Base-by-base conservation (phyloP, 2,797 vertebrate species). In the Syngnathus acus region DNA sequence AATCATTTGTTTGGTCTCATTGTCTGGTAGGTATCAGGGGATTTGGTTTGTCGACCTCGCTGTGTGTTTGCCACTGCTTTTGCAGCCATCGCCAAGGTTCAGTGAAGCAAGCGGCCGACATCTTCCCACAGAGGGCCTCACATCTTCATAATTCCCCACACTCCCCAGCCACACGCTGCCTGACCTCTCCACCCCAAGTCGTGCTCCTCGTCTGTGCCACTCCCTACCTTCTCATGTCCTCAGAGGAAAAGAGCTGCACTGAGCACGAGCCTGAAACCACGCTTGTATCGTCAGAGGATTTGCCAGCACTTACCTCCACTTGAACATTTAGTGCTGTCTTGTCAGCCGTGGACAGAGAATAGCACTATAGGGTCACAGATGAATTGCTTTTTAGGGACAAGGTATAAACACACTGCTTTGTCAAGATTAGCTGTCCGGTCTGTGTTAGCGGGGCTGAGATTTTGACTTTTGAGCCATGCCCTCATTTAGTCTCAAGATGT, bases 281-380 rank as follows among this genome's bases (percentile, higher is more conserved):
- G 75, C 88, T 81, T 90, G 92, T 94, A 93, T 94, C 94, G 88
- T 93, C 93, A 92, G 73, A 95, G 94, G 93, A 93, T 88, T 79
- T 83, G 78, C 83, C 86, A 83, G 90, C 93, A 93, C 91, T 95
- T 94, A 94, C 90, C 92, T 91, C 87, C 84, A 89, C 90, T 90
- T 92, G 90, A 92, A 92, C 90, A 92, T 92, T 94, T 93, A 93
- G 91, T 92, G 90, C 89, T 90, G 87, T 92, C 92, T 89, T 86
- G 87, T 89, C 91, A 90, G 84, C 87, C 86, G 88, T 73, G 88
- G 90, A 95, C 92, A 95, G 90, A 93, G 92, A 93, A 93, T 90
- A 90, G 92, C 93, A 94, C 88, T 94, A 92, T 93, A 91, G 84
- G 84, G 85, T 86, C 90, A 93, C 90, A 78, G 87, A 90, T 88